Conservation (phyloP, 2,888 invertebrate species). For the Lasioglossum villosulum region DNA sequence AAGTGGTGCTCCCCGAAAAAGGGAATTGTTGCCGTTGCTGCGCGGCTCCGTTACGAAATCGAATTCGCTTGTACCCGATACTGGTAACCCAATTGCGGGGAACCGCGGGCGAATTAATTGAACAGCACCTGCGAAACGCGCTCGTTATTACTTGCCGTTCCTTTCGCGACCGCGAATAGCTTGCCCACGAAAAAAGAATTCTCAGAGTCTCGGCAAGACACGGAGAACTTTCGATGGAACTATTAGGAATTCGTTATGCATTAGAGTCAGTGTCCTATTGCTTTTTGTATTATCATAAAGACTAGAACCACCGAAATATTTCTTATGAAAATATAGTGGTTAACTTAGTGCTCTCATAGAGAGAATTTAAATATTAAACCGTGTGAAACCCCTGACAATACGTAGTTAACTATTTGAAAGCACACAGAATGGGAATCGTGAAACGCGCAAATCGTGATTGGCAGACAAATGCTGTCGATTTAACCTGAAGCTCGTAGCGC, state of each 20-base stretch:
- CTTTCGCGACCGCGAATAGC: constrained; percentile 14
- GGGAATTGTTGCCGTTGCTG: constrained; percentile 51
- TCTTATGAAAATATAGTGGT: neutral
- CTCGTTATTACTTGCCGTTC: constrained; percentile 16
- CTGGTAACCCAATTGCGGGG: constrained; percentile 59
- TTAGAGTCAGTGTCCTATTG: neutral
- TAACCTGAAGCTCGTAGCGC: neutral
- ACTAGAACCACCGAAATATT: neutral
- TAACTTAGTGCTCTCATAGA: neutral
- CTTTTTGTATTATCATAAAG: neutral
- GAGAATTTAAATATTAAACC: neutral
- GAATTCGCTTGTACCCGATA: constrained; percentile 58
- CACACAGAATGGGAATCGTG: neutral
- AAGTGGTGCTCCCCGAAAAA: constrained; percentile 49
- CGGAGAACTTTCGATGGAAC: neutral
- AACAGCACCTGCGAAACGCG: constrained; percentile 41
- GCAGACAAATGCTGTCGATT: neutral
- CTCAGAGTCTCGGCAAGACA: neutral
- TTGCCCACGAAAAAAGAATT: neutral
- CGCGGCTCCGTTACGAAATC: constrained; percentile 52
- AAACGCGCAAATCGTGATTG: neutral
- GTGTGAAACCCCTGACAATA: neutral
- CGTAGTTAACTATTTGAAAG: neutral
- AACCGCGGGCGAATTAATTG: constrained; percentile 59
- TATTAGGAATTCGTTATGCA: constrained; percentile 3